Evolutionary conservation across 1,140 invertebrate species (phyloP).

Genomic region (Panonychus citri): DNA sequence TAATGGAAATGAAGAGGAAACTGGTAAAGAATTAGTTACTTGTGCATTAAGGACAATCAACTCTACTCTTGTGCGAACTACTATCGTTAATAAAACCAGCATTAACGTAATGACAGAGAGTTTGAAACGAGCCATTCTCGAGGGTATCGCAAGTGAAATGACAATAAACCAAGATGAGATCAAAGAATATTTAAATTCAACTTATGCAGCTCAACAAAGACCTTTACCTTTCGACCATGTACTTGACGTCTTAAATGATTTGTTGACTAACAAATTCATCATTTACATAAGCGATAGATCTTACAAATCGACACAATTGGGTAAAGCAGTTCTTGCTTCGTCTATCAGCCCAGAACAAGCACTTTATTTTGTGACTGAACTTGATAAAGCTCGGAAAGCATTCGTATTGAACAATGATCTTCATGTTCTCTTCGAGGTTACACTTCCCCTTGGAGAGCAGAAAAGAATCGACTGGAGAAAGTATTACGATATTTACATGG

Average conservation of each 20-base stretch:
- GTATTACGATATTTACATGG: neutral
- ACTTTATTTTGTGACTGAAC: slow-evolving; percentile 56
- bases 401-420: slow-evolving; percentile 84
- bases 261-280: no score
- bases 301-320: slow-evolving; percentile 46
- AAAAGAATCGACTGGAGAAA: neutral
- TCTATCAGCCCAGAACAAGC: slow-evolving; percentile 82
- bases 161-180: slow-evolving; percentile 39
- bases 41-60: slow-evolving; percentile 29
- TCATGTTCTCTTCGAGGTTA: slow-evolving; percentile 74
- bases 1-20: slow-evolving; percentile 40
- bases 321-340: slow-evolving; percentile 70
- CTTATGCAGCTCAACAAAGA: no score
- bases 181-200: no score
- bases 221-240: no score
- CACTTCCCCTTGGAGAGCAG: slow-evolving; percentile 4
- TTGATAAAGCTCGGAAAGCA: slow-evolving; percentile 65
- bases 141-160: slow-evolving; percentile 66
- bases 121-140: slow-evolving; percentile 35
- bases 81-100: neutral
- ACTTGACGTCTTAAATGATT: no score
- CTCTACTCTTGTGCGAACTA: slow-evolving; percentile 42
- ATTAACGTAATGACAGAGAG: neutral
- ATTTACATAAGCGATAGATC: no score
- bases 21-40: slow-evolving; percentile 41